phyloP scores from a whole-genome alignment of 2,113 vertebrate genomes.

The Erythrolamprus reginae region DNA sequence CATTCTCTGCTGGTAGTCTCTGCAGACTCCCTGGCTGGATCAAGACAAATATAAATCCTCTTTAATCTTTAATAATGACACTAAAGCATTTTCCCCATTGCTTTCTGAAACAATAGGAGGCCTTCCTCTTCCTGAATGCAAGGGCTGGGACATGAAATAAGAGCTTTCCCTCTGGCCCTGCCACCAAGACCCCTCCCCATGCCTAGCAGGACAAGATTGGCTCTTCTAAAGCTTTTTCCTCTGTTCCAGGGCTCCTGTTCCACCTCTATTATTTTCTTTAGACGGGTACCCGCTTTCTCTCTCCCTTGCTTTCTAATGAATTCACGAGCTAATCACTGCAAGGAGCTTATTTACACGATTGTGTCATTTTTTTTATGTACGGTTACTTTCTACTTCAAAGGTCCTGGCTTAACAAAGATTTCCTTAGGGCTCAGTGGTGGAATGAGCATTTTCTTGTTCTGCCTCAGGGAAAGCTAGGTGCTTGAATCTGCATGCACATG shows the following conservation, averaged over 20 bases:
- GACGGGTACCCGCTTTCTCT: conserved; percentile 49
- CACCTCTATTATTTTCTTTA: conserved; percentile 48
- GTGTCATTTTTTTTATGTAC: background rate
- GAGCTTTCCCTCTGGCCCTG: background rate
- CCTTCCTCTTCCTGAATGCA: conserved; percentile 39
- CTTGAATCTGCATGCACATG: rapidly evolving
- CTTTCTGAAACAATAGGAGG: conserved; percentile 54
- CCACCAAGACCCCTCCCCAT: conserved; percentile 12
- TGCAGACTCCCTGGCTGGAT: conserved; percentile 23
- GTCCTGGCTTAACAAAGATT: conserved; percentile 30
- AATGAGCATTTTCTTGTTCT: background rate
- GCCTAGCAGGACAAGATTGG: conserved; percentile 49
- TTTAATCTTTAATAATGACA: conserved; percentile 52
- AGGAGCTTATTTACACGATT: background rate
- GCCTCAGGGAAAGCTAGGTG: background rate
- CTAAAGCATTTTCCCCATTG: conserved; percentile 34
- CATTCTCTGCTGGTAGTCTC: background rate
- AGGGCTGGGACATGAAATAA: conserved; percentile 45
- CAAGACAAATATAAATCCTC: conserved; percentile 33
- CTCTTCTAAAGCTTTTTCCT: conserved; percentile 39
- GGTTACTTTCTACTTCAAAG: conserved; percentile 22
- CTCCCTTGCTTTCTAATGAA: conserved; percentile 50
- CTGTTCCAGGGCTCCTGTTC: conserved; percentile 47
- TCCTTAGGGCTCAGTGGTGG: background rate
- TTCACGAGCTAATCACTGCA: conserved; percentile 56